Conservation (phyloP, 2,888 invertebrate species). For the Bellardia bayeri region DNA sequence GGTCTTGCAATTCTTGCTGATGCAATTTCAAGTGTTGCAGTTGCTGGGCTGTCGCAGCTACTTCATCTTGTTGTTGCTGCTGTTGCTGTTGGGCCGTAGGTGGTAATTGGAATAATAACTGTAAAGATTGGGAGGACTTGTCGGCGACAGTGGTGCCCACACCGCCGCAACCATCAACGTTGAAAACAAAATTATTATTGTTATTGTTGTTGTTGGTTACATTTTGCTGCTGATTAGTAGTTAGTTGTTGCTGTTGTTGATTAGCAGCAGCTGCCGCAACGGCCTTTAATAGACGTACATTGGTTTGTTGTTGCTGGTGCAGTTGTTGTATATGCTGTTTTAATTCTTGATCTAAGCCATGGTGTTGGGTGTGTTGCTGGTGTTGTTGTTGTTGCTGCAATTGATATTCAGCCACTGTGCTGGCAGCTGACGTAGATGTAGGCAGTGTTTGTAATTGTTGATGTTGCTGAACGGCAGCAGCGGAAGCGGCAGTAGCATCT, state of each 20-base stretch:
- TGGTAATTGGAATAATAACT: constrained; percentile 84
- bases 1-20: constrained; percentile 76
- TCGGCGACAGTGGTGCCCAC: constrained; percentile 75
- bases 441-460: constrained; percentile 79
- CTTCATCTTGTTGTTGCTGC: constrained; percentile 77
- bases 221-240: constrained; percentile 74
- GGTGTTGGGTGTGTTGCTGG: constrained; percentile 78
- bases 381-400: constrained; percentile 78
- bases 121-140: constrained; percentile 83
- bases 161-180: constrained; percentile 81
- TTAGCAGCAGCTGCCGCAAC: constrained; percentile 80
- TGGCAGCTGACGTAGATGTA: constrained; percentile 49
- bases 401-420: constrained; percentile 77
- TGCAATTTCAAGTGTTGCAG: constrained; percentile 77
- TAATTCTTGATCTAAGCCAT: constrained; percentile 80
- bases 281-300: constrained; percentile 81
- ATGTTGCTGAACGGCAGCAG: constrained; percentile 75
- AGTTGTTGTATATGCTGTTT: constrained; percentile 80
- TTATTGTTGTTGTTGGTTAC: constrained; percentile 81
- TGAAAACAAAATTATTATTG: constrained; percentile 82
- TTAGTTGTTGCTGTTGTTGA: constrained; percentile 79
- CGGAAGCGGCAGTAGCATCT: constrained; percentile 76
- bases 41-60: constrained; percentile 76
- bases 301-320: constrained; percentile 81
- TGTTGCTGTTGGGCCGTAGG: constrained; percentile 78